Conservation (phyloP, 2,888 invertebrate species). For the Alloscopus bannaensis region DNA sequence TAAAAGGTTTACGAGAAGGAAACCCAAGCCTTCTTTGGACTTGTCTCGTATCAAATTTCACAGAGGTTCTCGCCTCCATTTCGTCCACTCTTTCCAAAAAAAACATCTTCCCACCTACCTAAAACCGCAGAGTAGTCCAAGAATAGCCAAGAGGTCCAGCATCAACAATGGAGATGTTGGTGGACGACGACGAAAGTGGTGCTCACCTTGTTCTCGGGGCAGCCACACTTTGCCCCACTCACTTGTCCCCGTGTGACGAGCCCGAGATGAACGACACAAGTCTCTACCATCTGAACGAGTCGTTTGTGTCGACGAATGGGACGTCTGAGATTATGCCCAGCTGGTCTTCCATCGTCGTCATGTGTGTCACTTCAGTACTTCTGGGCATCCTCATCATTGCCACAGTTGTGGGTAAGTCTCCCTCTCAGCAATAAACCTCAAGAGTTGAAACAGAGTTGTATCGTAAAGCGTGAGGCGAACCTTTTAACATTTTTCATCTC, state of each 20-base stretch:
- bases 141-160: not conserved
- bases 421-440: conserved; percentile 72
- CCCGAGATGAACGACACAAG: conserved; percentile 38
- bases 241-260: conserved; percentile 52
- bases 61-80: not conserved
- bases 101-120: not conserved
- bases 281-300: conserved; percentile 58
- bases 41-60: not conserved
- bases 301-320: conserved; percentile 53
- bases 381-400: conserved; percentile 93
- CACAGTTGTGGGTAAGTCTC: conserved; percentile 89
- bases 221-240: conserved; percentile 62
- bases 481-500: no score
- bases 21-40: not conserved
- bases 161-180: conserved; percentile 49
- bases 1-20: no score
- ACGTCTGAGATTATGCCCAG: conserved; percentile 60
- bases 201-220: conserved; percentile 44
- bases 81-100: not conserved
- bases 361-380: conserved; percentile 83
- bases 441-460: not conserved
- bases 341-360: conserved; percentile 69
- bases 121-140: not conserved
- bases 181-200: conserved; percentile 27
- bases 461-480: no score